phyloP scores from a whole-genome alignment of 2,888 invertebrate genomes.

The Andrena camellia region DNA sequence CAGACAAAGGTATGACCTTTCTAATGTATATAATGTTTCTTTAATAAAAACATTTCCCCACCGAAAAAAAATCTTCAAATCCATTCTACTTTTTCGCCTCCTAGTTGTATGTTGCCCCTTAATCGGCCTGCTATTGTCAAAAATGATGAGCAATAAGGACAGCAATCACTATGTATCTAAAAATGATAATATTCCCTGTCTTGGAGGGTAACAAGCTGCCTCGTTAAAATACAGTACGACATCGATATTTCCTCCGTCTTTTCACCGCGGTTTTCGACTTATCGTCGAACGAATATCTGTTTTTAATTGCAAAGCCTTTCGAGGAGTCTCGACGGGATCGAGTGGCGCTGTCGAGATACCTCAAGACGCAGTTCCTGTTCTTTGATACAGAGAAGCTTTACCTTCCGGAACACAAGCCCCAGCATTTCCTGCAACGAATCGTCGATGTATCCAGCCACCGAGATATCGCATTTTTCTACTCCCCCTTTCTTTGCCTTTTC shows the following conservation, averaged over 20 bases:
- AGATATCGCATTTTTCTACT: constrained; percentile 10
- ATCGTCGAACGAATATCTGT: constrained; percentile 22
- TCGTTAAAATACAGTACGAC: neutral
- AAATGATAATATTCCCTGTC: no score
- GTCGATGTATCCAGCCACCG: constrained; percentile 26
- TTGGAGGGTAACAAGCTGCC: neutral
- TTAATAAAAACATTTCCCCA: no score
- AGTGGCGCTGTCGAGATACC: neutral
- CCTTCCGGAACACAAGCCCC: constrained; percentile 54
- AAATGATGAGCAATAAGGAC: no score
- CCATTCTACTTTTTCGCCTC: no score
- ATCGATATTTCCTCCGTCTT: neutral
- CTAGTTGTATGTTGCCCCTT: no score
- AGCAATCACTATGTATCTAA: no score
- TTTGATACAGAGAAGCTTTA: constrained; percentile 46
- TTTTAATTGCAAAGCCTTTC: constrained; percentile 34
- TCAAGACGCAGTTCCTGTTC: constrained; percentile 20
- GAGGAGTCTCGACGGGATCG: neutral
- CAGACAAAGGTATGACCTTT: no score
- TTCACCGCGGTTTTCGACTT: neutral
- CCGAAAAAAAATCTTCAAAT: no score
- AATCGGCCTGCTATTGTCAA: no score
- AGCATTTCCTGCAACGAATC: constrained; percentile 51
- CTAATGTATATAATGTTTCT: no score
- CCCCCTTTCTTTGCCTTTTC: neutral